A percentile compares a stretch with the other conserved stretches of the same genome.
These are phyloP conservation scores for Brachyistius frenatus DNA, from an alignment of 2,113 vertebrate genomes.

Conservation along the genomic window DNA sequence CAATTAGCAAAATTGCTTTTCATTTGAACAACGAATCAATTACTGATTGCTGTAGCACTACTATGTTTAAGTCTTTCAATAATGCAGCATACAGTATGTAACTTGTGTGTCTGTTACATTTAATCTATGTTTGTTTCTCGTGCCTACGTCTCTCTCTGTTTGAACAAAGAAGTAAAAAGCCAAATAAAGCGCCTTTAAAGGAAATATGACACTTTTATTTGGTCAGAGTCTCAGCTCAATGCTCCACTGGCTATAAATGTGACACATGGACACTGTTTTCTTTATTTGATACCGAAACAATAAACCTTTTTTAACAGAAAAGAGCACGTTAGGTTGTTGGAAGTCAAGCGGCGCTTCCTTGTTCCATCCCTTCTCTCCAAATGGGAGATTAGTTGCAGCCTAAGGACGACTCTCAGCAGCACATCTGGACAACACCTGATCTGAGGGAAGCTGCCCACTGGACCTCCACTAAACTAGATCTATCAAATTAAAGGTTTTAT, in stretches of 20 bases:
- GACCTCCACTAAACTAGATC: constrained; percentile 52
- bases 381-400: constrained; percentile 43
- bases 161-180: not conserved
- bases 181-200: not conserved
- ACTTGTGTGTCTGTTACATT: not conserved
- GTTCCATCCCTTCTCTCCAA: constrained; percentile 42
- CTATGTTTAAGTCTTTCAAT: not conserved
- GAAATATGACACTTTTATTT: not conserved
- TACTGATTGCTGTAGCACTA: no score
- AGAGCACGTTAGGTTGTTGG: not conserved
- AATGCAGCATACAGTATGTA: not conserved
- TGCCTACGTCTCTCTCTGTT: not conserved
- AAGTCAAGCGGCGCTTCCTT: constrained; percentile 41
- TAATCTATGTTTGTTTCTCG: not conserved
- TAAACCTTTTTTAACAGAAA: not conserved
- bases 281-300: not conserved
- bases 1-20: no score
- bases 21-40: no score
- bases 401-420: constrained; percentile 37
- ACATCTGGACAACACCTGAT: constrained; percentile 74
- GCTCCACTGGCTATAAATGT: constrained; percentile 2
- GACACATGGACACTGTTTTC: not conserved
- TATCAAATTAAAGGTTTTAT: constrained; percentile 49
- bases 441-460: constrained; percentile 45
- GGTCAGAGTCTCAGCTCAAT: not conserved